A percentile compares a stretch with the other conserved stretches of the same genome.
phyloP scores from a whole-genome alignment of 2,888 invertebrate genomes.

The Sipunculus nudus region DNA sequence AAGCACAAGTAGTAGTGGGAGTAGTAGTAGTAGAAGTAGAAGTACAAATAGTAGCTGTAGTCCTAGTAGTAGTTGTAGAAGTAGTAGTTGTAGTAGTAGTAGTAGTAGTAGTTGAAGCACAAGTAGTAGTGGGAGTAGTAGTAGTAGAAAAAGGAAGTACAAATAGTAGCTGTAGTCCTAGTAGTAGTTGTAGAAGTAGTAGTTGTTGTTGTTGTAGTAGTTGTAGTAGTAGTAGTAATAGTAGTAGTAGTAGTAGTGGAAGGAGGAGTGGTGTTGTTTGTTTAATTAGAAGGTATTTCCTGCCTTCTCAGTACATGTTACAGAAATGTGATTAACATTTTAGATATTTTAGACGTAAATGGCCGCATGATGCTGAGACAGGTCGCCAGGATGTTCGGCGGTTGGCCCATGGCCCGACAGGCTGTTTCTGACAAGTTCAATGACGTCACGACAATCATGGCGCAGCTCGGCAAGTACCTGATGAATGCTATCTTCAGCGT shows the following conservation, averaged over 20 bases:
- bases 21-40: not conserved
- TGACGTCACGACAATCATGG: too few relatives aligned
- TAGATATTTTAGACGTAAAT: too few relatives aligned
- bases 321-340: too few relatives aligned
- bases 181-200: not conserved
- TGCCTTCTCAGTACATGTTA: too few relatives aligned
- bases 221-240: not conserved
- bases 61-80: not conserved
- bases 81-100: not conserved
- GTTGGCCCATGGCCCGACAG: too few relatives aligned
- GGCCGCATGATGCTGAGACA: too few relatives aligned
- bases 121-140: not conserved
- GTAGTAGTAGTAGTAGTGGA: not conserved
- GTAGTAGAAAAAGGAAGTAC: not conserved
- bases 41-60: not conserved
- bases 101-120: not conserved
- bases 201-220: not conserved
- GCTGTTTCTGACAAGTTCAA: too few relatives aligned
- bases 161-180: not conserved
- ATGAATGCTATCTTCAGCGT: too few relatives aligned
- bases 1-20: not conserved
- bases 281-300: not conserved
- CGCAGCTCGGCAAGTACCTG: too few relatives aligned
- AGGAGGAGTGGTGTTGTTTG: not conserved
- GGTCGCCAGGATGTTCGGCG: too few relatives aligned